phyloP scores from a whole-genome alignment of 1,140 invertebrate species.

The Linepithema humile region DNA sequence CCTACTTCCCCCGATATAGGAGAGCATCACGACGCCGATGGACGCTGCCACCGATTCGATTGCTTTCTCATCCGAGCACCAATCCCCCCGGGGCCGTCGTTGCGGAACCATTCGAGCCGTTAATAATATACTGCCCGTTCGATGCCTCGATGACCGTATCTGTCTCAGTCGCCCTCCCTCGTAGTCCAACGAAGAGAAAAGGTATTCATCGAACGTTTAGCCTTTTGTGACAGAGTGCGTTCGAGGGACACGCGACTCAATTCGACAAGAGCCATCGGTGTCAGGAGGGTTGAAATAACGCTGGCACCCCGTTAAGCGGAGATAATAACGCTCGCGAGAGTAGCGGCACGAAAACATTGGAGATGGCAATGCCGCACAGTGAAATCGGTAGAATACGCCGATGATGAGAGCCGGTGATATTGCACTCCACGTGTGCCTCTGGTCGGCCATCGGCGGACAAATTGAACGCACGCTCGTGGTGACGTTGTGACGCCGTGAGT shows the following conservation, averaged over 20 bases:
- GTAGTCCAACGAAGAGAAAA: slow-evolving; percentile 26
- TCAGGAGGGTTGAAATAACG: slow-evolving; percentile 4
- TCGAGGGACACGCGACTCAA: slow-evolving; percentile 11
- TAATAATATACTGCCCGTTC: slow-evolving; percentile 59
- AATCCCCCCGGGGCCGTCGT: neutral
- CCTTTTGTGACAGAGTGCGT: slow-evolving; percentile 13
- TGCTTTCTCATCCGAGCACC: slow-evolving; percentile 61
- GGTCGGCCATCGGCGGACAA: slow-evolving; percentile 20
- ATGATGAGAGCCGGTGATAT: neutral
- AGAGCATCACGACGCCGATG: slow-evolving; percentile 28
- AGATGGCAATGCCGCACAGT: slow-evolving; percentile 1
- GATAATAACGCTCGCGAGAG: slow-evolving; percentile 14
- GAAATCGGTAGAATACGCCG: slow-evolving; percentile 17
- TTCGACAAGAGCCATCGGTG: neutral
- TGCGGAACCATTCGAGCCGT: slow-evolving; percentile 53
- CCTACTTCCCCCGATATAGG: slow-evolving; percentile 58
- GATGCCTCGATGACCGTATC: slow-evolving; percentile 2
- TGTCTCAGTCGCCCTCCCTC: neutral
- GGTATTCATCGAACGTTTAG: slow-evolving; percentile 48
- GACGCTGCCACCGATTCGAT: slow-evolving; percentile 58
- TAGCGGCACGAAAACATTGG: slow-evolving; percentile 24
- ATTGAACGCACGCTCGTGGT: slow-evolving; percentile 47
- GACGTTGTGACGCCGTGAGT: slow-evolving; percentile 43
- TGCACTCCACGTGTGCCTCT: neutral
- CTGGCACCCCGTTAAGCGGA: slow-evolving; percentile 13